A percentile compares a stretch with the other conserved stretches of the same genome.
phyloP scores from a whole-genome alignment of 2,888 invertebrate species.

The Elysia crispata region DNA sequence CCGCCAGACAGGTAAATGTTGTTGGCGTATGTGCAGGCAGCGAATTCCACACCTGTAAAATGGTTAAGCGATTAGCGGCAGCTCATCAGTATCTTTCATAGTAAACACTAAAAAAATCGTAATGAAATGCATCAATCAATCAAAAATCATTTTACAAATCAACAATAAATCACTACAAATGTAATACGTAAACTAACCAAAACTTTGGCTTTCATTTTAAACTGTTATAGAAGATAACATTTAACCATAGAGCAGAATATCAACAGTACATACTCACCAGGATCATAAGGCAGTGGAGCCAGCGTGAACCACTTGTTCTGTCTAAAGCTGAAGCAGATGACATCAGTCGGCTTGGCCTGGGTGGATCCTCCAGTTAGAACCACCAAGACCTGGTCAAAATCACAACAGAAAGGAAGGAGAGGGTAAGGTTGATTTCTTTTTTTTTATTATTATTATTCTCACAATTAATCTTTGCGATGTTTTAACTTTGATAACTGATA shows the following conservation, averaged over 20 bases:
- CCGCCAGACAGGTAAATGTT: slow-evolving; percentile 68
- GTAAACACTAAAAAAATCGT: too few species aligned
- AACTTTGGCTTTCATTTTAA: too few species aligned
- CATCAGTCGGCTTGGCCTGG: slow-evolving; percentile 65
- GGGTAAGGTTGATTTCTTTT: not conserved
- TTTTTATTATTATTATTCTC: too few species aligned
- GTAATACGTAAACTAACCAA: too few species aligned
- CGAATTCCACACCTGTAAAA: slow-evolving; percentile 62
- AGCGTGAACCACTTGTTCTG: slow-evolving; percentile 66
- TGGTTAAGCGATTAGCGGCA: not conserved
- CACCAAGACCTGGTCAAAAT: slow-evolving; percentile 50
- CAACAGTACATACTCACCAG: slow-evolving; percentile 26
- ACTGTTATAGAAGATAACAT: too few species aligned
- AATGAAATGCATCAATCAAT: too few species aligned
- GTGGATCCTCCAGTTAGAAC: slow-evolving; percentile 62
- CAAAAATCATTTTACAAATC: too few species aligned
- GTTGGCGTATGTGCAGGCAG: slow-evolving; percentile 62
- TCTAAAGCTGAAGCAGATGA: slow-evolving; percentile 66
- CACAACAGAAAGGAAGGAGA: not conserved
- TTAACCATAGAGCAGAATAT: too few species aligned
- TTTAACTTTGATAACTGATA: too few species aligned
- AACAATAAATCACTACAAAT: too few species aligned
- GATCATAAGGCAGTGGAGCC: slow-evolving; percentile 66
- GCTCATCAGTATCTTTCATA: too few species aligned
- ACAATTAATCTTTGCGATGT: too few species aligned